Conservation (phyloP, 2,888 invertebrate species). For the Rotaria socialis region DNA sequence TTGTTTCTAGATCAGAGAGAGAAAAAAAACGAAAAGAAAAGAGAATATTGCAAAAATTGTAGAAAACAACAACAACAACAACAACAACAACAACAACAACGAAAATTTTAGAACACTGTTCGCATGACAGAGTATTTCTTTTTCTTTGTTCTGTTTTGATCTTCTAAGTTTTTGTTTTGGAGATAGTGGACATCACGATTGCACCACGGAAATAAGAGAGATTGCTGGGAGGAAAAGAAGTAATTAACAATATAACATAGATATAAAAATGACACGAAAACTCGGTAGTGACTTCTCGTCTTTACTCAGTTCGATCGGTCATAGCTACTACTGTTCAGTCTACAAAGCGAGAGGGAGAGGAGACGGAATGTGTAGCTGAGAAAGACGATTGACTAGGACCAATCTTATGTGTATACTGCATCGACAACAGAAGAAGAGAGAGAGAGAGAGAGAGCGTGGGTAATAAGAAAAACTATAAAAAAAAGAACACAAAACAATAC, state of each 20-base stretch:
- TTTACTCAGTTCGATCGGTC: background rate
- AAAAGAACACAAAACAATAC: constrained; percentile 33
- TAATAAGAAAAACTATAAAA: constrained; percentile 5
- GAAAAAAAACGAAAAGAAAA: background rate
- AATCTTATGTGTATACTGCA: background rate
- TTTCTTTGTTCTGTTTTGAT: background rate
- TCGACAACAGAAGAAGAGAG: constrained; percentile 13
- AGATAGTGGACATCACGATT: background rate
- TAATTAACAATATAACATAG: background rate
- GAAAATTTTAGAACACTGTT: constrained; percentile 25
- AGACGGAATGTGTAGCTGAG: constrained; percentile 26
- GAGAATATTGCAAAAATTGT: constrained; percentile 18
- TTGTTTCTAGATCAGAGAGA: background rate
- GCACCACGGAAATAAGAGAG: background rate
- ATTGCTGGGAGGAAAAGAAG: constrained; percentile 12
- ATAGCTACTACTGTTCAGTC: constrained; percentile 26
- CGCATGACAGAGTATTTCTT: background rate
- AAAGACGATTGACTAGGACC: constrained; percentile 26
- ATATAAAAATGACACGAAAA: constrained; percentile 6
- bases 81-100: constrained; percentile 18
- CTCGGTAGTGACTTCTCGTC: background rate
- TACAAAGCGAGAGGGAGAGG: background rate
- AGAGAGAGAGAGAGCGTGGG: too few relatives aligned
- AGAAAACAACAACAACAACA: constrained; percentile 20
- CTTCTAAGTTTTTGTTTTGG: background rate